Evolutionary conservation across 1,140 invertebrate genomes (phyloP).

Genomic region (Nasonia vitripennis): DNA sequence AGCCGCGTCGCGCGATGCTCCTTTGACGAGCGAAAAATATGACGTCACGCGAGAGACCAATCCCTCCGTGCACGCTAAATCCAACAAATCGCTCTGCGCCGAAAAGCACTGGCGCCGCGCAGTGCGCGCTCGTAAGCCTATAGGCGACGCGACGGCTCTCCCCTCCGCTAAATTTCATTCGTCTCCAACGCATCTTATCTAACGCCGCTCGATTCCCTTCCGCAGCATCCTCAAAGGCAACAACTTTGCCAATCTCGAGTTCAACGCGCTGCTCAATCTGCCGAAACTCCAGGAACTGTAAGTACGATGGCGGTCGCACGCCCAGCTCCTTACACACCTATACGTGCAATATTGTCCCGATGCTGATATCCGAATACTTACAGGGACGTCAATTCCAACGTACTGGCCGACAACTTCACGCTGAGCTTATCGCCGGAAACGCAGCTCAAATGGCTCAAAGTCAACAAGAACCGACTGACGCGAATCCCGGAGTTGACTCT

Average conservation of each 20-base stretch:
- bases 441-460: conserved; percentile 72
- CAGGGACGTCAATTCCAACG: conserved; percentile 70
- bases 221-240: conserved; percentile 64
- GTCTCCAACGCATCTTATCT: too few species aligned
- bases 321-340: conserved; percentile 40
- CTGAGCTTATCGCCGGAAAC: conserved; percentile 66
- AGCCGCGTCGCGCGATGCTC: too few species aligned
- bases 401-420: conserved; percentile 69
- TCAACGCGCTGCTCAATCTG: conserved; percentile 62
- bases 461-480: conserved; percentile 69
- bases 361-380: too few species aligned
- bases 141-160: too few species aligned
- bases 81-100: neutral
- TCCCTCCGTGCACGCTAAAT: too few species aligned
- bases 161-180: too few species aligned
- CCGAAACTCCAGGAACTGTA: conserved; percentile 66
- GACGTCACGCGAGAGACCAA: too few species aligned
- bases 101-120: conserved; percentile 18
- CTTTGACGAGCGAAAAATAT: too few species aligned
- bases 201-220: neutral
- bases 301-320: conserved; percentile 46
- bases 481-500: conserved; percentile 64
- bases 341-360: too few species aligned
- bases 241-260: conserved; percentile 67
- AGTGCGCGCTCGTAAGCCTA: too few species aligned